Evolutionary conservation across 2,113 vertebrate genomes (phyloP).

Genomic region (Balaeniceps rex): DNA sequence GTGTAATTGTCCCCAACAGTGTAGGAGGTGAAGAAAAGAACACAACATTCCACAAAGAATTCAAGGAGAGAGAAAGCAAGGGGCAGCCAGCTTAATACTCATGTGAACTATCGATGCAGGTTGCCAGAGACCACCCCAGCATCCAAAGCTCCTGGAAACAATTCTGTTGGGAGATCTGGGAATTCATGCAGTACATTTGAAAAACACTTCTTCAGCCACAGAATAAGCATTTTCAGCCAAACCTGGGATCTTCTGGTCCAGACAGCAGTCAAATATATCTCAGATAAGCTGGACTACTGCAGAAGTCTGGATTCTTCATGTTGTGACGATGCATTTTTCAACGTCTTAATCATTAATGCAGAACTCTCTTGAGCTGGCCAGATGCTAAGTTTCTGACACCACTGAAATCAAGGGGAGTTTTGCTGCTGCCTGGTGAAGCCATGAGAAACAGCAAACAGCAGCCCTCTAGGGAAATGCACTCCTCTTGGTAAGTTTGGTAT

Average conservation of each 20-base stretch:
- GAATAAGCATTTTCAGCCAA: not conserved
- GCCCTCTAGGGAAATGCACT: not conserved
- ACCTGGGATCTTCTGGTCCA: not conserved
- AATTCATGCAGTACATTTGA: not conserved
- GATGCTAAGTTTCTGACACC: not conserved
- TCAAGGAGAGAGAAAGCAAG: not conserved
- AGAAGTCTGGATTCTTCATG: not conserved
- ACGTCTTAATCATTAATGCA: not conserved
- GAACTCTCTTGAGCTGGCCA: not conserved
- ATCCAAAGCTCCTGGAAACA: not conserved
- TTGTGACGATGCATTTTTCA: not conserved
- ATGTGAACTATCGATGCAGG: accelerated
- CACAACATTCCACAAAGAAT: not conserved
- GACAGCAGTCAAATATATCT: not conserved
- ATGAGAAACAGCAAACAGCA: not conserved
- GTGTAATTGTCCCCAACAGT: not conserved
- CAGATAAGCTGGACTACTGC: not conserved
- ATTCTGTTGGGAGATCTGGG: not conserved
- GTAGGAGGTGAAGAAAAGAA: not conserved
- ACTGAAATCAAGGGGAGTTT: not conserved
- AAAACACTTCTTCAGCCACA: not conserved
- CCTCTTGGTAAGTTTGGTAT: not conserved
- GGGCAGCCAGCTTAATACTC: not conserved
- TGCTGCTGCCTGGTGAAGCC: not conserved
- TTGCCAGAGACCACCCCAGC: not conserved